A percentile compares a stretch with the other conserved stretches of the same genome.
Evolutionary conservation across 2,113 vertebrate genomes (phyloP).

Genomic region (Etia nguti): DNA sequence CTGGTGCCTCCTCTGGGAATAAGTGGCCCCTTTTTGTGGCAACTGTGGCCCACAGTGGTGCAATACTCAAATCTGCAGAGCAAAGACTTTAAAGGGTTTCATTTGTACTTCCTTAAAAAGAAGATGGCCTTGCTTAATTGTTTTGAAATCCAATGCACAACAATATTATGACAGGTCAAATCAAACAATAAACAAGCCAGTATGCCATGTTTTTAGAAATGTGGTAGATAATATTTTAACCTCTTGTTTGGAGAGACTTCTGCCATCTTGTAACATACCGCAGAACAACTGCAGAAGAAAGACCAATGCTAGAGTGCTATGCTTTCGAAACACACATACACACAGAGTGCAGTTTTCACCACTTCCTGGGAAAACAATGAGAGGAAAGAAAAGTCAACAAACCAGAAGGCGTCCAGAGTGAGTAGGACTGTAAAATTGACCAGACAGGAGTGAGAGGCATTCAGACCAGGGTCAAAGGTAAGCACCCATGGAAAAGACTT

Average conservation of each 20-base stretch:
- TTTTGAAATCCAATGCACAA: slow-evolving; percentile 46
- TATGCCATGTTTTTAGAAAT: slow-evolving; percentile 49
- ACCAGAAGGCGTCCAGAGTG: slow-evolving; percentile 59
- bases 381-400: slow-evolving; percentile 72
- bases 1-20: slow-evolving; percentile 50
- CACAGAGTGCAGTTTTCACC: slow-evolving; percentile 62
- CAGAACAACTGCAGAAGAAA: slow-evolving; percentile 48
- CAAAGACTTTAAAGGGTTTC: slow-evolving; percentile 33
- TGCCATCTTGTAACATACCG: slow-evolving; percentile 45
- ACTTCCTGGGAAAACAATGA: slow-evolving; percentile 74
- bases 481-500: slow-evolving; percentile 56
- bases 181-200: slow-evolving; percentile 43
- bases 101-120: slow-evolving; percentile 37
- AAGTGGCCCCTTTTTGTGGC: slow-evolving; percentile 57
- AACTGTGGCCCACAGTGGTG: slow-evolving; percentile 52
- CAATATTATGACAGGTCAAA: slow-evolving; percentile 52
- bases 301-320: slow-evolving; percentile 37
- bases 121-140: slow-evolving; percentile 38
- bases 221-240: slow-evolving; percentile 40
- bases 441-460: slow-evolving; percentile 41
- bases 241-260: slow-evolving; percentile 20
- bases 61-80: slow-evolving; percentile 39
- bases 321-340: slow-evolving; percentile 12
- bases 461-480: slow-evolving; percentile 59
- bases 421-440: slow-evolving; percentile 60